A percentile compares a stretch with the other conserved stretches of the same genome.
These are phyloP conservation scores for Papilio machaon DNA, from an alignment of 1,140 invertebrate species.

Conservation along the genomic window DNA sequence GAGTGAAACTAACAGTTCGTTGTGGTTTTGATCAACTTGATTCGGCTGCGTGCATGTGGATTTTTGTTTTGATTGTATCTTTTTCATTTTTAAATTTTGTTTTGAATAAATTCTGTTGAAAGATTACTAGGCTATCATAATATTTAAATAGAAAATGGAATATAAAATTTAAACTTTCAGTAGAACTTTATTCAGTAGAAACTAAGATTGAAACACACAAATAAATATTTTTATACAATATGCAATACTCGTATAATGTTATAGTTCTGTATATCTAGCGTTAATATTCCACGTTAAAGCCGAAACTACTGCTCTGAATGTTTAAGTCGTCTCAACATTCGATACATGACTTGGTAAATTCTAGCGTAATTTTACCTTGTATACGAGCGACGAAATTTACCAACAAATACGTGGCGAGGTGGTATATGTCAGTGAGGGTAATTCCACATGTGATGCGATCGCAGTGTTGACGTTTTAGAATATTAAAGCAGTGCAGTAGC, in stretches of 20 bases:
- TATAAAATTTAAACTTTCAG: too few relatives aligned
- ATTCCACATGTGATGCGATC: conserved; percentile 55
- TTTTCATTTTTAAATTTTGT: conserved; percentile 18
- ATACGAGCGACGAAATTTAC: not conserved
- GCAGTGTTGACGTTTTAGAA: conserved; percentile 49
- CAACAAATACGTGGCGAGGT: conserved; percentile 20
- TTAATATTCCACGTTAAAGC: not conserved
- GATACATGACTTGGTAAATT: conserved; percentile 24
- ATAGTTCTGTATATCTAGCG: not conserved
- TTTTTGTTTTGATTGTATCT: conserved; percentile 11
- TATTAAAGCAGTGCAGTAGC: conserved; percentile 50
- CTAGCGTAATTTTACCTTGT: conserved; percentile 9
- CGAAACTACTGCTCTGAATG: conserved; percentile 2
- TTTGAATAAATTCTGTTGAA: not conserved
- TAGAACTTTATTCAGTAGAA: too few relatives aligned
- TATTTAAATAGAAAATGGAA: too few relatives aligned
- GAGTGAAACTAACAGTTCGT: conserved; percentile 35
- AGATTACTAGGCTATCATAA: not conserved
- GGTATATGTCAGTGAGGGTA: conserved; percentile 47
- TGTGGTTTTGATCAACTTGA: conserved; percentile 31
- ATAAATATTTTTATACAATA: too few relatives aligned
- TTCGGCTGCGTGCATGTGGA: not conserved
- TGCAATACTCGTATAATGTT: not conserved
- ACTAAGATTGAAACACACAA: too few relatives aligned
- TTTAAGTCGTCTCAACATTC: conserved; percentile 6